phyloP scores from a whole-genome alignment of 2,797 vertebrate genomes.

The Premnoplex brunnescens region DNA sequence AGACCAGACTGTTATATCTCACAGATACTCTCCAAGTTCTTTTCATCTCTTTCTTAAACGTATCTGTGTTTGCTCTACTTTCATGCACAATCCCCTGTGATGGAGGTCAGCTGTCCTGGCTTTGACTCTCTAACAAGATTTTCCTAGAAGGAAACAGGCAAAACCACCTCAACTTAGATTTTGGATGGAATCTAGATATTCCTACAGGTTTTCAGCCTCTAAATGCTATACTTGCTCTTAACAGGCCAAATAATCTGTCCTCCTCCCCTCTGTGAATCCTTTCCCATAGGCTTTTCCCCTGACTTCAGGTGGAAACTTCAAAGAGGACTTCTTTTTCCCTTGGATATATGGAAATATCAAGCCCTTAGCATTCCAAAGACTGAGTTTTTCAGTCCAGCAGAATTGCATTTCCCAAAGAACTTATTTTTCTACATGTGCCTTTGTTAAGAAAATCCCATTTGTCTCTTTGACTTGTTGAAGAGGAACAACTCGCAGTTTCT shows the following conservation, averaged over 20 bases:
- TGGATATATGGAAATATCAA: background rate
- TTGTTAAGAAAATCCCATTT: background rate
- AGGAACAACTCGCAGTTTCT: background rate
- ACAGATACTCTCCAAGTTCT: background rate
- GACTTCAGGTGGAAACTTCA: background rate
- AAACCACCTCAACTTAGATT: background rate
- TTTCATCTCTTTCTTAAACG: background rate
- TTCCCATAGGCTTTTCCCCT: background rate
- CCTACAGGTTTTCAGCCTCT: background rate
- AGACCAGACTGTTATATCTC: background rate
- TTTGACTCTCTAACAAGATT: background rate
- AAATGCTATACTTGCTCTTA: background rate
- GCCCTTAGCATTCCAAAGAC: background rate
- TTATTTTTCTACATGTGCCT: background rate
- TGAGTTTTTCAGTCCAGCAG: background rate
- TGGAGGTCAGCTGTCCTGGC: background rate
- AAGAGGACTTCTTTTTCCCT: background rate
- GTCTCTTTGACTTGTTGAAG: background rate
- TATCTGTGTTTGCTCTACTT: background rate
- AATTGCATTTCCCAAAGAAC: background rate
- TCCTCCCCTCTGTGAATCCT: background rate
- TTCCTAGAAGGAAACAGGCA: background rate
- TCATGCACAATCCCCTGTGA: accelerated
- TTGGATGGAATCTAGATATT: background rate
- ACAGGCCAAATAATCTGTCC: background rate